phyloP scores from a whole-genome alignment of 2,113 vertebrate species.

The Dermatemys mawii region DNA sequence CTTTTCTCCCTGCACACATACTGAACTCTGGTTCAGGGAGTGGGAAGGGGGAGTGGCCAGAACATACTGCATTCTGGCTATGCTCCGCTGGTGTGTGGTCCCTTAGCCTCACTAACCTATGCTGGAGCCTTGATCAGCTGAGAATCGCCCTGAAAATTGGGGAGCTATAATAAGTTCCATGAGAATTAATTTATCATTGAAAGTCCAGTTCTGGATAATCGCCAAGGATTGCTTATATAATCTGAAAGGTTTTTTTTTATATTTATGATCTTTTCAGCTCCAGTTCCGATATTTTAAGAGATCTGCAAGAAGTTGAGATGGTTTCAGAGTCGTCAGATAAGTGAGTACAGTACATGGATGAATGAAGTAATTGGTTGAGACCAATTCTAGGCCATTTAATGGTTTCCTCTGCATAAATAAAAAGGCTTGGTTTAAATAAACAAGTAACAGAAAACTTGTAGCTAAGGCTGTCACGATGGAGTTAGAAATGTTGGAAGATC shows the following conservation, averaged over 20 bases:
- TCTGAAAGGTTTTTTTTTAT: neutral
- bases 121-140: neutral
- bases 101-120: neutral
- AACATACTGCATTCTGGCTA: too few relatives aligned
- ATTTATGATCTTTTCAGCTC: conserved; percentile 76
- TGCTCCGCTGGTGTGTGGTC: too few relatives aligned
- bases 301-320: conserved; percentile 57
- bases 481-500: neutral
- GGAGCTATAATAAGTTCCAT: neutral
- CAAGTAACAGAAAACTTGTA: neutral
- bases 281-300: conserved; percentile 81
- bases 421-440: neutral
- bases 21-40: too few relatives aligned
- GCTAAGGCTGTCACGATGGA: neutral
- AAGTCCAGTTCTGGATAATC: neutral
- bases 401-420: neutral
- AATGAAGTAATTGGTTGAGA: accelerated
- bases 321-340: conserved; percentile 50
- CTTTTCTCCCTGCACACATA: too few relatives aligned
- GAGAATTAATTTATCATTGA: neutral
- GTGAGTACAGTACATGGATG: conserved; percentile 55
- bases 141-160: neutral
- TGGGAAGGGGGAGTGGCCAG: too few relatives aligned
- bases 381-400: neutral
- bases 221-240: neutral